Evolutionary conservation across 2,888 invertebrate species (phyloP), one percentile per base, ranked within the genome.

Genomic region (Ophonus ardosiacus): DNA sequence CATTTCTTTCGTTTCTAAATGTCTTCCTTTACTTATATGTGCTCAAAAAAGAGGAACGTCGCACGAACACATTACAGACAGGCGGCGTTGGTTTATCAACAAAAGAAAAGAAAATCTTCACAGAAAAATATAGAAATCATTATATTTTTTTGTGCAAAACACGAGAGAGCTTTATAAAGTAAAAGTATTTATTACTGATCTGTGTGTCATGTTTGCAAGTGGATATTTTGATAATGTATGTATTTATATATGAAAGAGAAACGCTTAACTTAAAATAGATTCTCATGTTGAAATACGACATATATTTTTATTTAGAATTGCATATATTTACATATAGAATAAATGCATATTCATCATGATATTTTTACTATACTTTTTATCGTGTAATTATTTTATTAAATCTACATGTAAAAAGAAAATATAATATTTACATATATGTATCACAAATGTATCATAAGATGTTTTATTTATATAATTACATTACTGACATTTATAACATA

Each of bases 21-120:
- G 84, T 84, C 84, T 84, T 84, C 84, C 84, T 84, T 84, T 84
- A 78, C 31, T 78, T 84, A 65, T 84, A 84, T 84, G 84, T 84
- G 84, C 84, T 84, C 84, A 84, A 80, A 76, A 74, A 76, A 82
- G 71, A 61, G 76, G 15, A 38, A 74, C 83, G 78, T 24, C 43
- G 81, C 57, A 56, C 24, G 65, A 31, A 81, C 18, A 65, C 38
- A 68, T 51, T 68, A 76, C 59, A 61, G 17, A 61, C 61, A 71
- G 43, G 56, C 81, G 65, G 63, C 84, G 78, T 84, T 43, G 43
- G 18, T 84, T 83, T 78, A 78, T 83, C 84, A 76, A 84, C 63
- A 63, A 38, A 84, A 84, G 59, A 61, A 84, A 31, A 38, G 21
- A 43, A 81, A 81, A 38, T 43, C 43, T 40, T 40, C 10, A 83